These are phyloP conservation scores for Dusona sp. DNA, from an alignment of 2,888 invertebrate genomes.

Conservation along the genomic window DNA sequence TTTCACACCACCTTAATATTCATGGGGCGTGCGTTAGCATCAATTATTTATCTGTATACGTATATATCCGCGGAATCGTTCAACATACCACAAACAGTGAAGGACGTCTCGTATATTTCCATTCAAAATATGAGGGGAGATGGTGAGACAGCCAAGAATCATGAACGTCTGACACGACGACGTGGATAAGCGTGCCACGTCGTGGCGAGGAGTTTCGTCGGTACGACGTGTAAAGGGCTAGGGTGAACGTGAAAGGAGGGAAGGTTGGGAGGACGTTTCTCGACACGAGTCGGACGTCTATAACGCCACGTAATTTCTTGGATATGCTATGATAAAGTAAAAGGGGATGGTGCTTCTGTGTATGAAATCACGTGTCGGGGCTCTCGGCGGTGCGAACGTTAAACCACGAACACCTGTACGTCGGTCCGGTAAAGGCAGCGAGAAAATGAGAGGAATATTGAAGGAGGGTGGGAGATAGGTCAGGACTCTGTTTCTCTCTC, in stretches of 20 bases:
- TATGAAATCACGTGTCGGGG: constrained; percentile 69
- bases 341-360: constrained; percentile 16
- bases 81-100: constrained; percentile 49
- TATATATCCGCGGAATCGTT: constrained; percentile 28
- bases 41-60: constrained; percentile 42
- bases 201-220: constrained; percentile 62
- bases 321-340: constrained; percentile 34
- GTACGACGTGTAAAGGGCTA: constrained; percentile 56
- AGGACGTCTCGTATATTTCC: constrained; percentile 59
- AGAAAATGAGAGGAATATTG: constrained; percentile 51
- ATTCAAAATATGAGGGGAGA: constrained; percentile 38
- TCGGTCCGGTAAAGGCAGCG: constrained; percentile 62
- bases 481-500: constrained; percentile 49
- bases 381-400: constrained; percentile 61
- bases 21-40: constrained; percentile 41
- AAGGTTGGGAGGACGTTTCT: constrained; percentile 55
- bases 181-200: constrained; percentile 65
- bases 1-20: constrained; percentile 44
- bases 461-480: constrained; percentile 27
- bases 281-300: constrained; percentile 68
- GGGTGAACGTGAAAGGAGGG: background rate
- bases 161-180: constrained; percentile 58
- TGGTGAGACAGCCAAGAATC: constrained; percentile 52
- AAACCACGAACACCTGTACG: constrained; percentile 72
- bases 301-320: constrained; percentile 60